These are phyloP conservation scores for Leuciscus idus DNA, from an alignment of 2,113 vertebrate species.

Conservation along the genomic window DNA sequence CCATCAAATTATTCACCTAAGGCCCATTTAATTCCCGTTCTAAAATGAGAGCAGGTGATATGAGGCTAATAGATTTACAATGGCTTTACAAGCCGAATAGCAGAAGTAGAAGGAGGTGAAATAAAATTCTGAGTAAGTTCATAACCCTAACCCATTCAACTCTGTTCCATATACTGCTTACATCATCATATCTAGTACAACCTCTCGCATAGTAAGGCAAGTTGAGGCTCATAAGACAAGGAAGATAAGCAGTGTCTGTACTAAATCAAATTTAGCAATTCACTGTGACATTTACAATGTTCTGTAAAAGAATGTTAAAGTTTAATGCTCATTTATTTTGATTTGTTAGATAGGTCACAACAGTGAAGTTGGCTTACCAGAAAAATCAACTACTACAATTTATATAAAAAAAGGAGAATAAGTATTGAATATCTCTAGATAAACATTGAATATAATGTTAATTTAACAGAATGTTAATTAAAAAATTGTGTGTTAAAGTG, in stretches of 20 bases:
- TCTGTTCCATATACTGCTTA: background rate
- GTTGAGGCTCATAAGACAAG: background rate
- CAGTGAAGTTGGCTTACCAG: background rate
- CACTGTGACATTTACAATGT: background rate
- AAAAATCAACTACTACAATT: background rate
- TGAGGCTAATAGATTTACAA: background rate
- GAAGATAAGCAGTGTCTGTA: background rate
- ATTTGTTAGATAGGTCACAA: background rate
- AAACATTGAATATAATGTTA: background rate
- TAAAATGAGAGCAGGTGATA: background rate
- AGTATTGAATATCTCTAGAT: background rate
- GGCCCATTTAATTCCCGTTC: background rate
- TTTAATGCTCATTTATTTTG: background rate
- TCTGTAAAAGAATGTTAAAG: background rate
- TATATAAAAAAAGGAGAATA: background rate
- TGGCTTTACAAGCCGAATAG: background rate
- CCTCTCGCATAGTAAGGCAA: slow-evolving; percentile 1
- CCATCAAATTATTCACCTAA: background rate
- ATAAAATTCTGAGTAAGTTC: background rate
- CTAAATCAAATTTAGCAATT: background rate
- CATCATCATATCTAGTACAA: background rate
- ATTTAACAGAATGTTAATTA: too few relatives aligned
- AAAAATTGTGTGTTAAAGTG: background rate
- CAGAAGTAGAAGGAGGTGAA: background rate
- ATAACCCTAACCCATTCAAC: background rate